Base-by-base conservation (phyloP, 1,140 invertebrate genomes). In the Drosophila murphyi region DNA sequence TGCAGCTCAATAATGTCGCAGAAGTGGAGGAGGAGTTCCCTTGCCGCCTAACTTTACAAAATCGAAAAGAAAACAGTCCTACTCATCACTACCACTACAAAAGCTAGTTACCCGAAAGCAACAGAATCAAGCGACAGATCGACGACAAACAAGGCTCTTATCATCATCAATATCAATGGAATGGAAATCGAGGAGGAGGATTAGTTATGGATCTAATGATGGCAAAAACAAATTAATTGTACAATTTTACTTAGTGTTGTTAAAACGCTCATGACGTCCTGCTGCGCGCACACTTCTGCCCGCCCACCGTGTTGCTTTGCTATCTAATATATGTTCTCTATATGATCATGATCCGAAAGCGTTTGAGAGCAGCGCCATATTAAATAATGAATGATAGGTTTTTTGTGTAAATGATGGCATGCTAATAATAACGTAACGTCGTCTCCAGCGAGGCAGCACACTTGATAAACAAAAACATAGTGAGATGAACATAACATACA, bases 201-300 rank as follows among this genome's bases (percentile, higher is more conserved):
- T 20, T 20, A 88, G 83, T 72, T 74, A 88, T 78, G 80, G 83
- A 88, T 80, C 72, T 82, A 78, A 68, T 59, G 74, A 88, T 70
- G 76, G 83, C 72, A 79, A 73, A 72, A 82, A 89, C 69, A 75
- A 63, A 75, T 64, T 87, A 86, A 76, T 89, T 88, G 83, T 88
- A 88, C 80, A 88, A 88, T 88, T 88, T 89, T 83, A 88, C 70
- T 83, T 88, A 88, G 80, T 88, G 85, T 89, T 88, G 76, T 78
- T 20, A 20, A 20, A 88, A 70, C 78, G 87, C 83, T 89, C 77
- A 88, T 87, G 80, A 80, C 83, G 83, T 88, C 83, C 83, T 83
- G 80, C 83, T 83, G 80, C 73, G 77, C 65, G 76, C 81, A 78
- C 68, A 65, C 52, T 55, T 69, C 55, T 55, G 83, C 76, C 57